Conservation (phyloP, 2,888 invertebrate genomes). For the Patella ulyssiponensis region DNA sequence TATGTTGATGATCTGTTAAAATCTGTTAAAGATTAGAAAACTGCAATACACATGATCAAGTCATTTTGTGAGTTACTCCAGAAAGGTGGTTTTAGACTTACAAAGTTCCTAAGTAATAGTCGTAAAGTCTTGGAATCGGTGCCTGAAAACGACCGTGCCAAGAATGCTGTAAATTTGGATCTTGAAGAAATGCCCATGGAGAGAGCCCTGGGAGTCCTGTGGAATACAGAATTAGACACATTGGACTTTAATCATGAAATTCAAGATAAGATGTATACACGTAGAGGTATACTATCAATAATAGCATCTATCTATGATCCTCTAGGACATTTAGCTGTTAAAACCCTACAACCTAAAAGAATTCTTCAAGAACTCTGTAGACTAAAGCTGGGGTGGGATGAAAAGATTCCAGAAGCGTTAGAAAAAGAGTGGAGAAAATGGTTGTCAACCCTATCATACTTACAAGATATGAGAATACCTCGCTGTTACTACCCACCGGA, state of each 20-base stretch:
- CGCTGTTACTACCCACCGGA: background rate
- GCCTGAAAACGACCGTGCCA: slow-evolving; percentile 1
- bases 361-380: slow-evolving; percentile 21
- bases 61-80: background rate
- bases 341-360: slow-evolving; percentile 15
- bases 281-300: slow-evolving; percentile 17
- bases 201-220: slow-evolving; percentile 14
- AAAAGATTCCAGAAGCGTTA: slow-evolving; percentile 2
- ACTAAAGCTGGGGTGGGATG: slow-evolving; percentile 19
- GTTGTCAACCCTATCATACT: slow-evolving; percentile 9
- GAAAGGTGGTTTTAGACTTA: background rate
- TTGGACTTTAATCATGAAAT: background rate
- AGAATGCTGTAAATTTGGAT: background rate
- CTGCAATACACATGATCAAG: background rate
- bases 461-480: background rate
- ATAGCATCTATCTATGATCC: slow-evolving; percentile 23
- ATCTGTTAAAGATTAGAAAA: background rate
- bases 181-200: slow-evolving; percentile 13
- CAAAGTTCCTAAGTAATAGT: slow-evolving; percentile 6
- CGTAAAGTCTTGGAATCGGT: background rate
- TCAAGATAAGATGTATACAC: slow-evolving; percentile 7
- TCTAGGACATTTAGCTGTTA: slow-evolving; percentile 18
- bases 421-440: background rate
- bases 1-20: slow-evolving; percentile 23
- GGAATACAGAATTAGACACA: slow-evolving; percentile 2